Conservation (phyloP, 2,797 vertebrate species). For the Gadopsis marmoratus region DNA sequence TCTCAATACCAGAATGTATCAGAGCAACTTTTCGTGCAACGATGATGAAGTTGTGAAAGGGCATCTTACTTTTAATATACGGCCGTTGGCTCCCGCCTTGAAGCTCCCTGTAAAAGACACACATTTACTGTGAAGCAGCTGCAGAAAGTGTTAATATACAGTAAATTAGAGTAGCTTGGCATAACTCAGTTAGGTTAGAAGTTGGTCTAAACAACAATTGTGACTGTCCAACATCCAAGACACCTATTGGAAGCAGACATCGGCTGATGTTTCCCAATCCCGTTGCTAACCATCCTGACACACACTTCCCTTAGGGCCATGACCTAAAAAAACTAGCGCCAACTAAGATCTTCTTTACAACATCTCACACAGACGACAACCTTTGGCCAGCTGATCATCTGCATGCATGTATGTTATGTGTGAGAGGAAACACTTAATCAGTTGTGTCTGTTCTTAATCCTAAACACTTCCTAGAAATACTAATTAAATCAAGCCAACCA, state of each 20-base stretch:
- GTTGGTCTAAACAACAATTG: background rate
- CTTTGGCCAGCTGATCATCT: too few species aligned
- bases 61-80: constrained; percentile 89
- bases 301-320: background rate
- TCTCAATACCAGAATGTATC: background rate
- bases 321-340: background rate
- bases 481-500: background rate
- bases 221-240: background rate
- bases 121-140: constrained; percentile 12
- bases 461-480: background rate
- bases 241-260: background rate
- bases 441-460: too few species aligned
- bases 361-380: background rate
- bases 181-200: background rate
- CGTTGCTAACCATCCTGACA: background rate
- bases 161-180: background rate
- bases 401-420: too few species aligned
- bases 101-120: constrained; percentile 90
- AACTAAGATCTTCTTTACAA: background rate
- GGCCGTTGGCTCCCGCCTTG: constrained; percentile 95
- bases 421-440: too few species aligned
- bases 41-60: background rate
- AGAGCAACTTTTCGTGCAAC: fast-evolving
- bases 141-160: constrained; percentile 2
- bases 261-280: background rate